Evolutionary conservation across 1,140 invertebrate genomes (phyloP), one percentile per base, ranked within the genome.

Genomic region (Campoletis sonorensis): DNA sequence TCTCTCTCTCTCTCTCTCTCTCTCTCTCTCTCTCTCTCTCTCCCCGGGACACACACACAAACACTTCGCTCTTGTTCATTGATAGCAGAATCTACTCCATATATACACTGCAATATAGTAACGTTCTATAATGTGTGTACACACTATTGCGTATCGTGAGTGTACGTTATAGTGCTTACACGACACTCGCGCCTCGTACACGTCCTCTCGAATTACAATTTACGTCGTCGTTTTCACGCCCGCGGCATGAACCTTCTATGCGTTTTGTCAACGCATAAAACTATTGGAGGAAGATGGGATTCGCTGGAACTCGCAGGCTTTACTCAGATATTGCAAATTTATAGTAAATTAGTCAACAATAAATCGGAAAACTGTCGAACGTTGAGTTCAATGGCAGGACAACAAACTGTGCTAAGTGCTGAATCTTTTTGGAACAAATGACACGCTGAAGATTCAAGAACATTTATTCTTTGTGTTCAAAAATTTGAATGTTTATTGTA

Each of bases 181-280:
- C 45, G 45, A 54, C 45, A 33, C 68, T 21, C 7, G 30, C 49
- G 67, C 27, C 79, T 51, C 45, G 67, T 79, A 79, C 80, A 40
- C 21, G 71, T 70, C 13, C 45, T 64, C 51, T 73, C 81, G 58
- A 79, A 78, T 82, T 67, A 78, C 81, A 82, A 84, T 84, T 84
- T 84, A 81, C 83, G 40, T 67, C 79, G 71, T 40, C 72, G 76
- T 71, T 84, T 49, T 61, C n/a, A 49, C 51, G 21, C 58, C 8
- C 58, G 33, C 10, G 23, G 54, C 16, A 58, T 33, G 54, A 64
- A 78, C 61, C 1, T 64, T 64, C 7, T 27, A 64, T 64, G 23
- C 61, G 26, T 64, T 64, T 64, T 15, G 13, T 23, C 61, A 64
- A 64, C 61, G 61, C 51, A 54, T 54, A 54, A 54, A 54, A 54